Evolutionary conservation across 2,113 vertebrate species (phyloP).

Genomic region (Bubo scandiacus): DNA sequence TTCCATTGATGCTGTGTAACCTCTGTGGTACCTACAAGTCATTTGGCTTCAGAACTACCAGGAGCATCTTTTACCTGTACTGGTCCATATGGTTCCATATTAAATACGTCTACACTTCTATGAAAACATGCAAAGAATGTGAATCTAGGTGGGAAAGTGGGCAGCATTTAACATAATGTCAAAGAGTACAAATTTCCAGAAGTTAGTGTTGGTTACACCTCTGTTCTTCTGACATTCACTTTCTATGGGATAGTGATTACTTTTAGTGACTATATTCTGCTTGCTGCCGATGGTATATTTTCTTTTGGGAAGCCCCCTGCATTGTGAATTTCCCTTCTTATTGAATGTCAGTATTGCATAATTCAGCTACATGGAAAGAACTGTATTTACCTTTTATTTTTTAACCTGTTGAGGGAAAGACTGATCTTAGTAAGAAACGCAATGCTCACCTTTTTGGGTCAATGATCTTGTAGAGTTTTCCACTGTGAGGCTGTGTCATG

Average conservation of each 20-base stretch:
- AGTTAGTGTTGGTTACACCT: neutral
- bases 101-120: neutral
- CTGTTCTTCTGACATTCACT: neutral
- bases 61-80: neutral
- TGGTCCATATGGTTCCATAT: neutral
- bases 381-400: neutral
- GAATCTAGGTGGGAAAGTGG: neutral
- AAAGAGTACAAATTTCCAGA: neutral
- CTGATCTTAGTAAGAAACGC: neutral
- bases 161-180: neutral
- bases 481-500: conserved; percentile 90
- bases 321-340: neutral
- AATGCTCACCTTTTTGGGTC: conserved; percentile 92
- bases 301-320: neutral
- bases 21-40: neutral
- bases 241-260: neutral
- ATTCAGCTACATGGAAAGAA: neutral
- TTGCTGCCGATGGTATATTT: neutral
- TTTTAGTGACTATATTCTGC: neutral
- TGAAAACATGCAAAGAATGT: neutral
- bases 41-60: neutral
- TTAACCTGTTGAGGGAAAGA: neutral
- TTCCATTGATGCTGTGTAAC: neutral
- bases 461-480: conserved; percentile 95
- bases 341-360: neutral